Base-by-base conservation (phyloP, 2,888 invertebrate genomes). In the Nebria brevicollis region DNA sequence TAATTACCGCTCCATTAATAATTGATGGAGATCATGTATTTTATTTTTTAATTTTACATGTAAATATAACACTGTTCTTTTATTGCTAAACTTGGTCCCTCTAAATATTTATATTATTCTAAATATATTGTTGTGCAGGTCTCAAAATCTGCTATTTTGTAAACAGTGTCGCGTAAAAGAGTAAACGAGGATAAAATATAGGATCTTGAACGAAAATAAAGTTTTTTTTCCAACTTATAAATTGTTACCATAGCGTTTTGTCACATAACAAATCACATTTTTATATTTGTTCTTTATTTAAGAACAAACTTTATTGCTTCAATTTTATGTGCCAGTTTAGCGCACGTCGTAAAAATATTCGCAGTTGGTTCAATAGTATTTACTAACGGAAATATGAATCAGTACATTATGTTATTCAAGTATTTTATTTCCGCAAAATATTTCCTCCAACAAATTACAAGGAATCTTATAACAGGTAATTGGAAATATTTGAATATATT, bases 271-370 rank as follows among this genome's bases (percentile, higher is more conserved):
- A 77, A 77, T 77, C 72, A 72, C 7, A 54, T 13, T 54, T 77
- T 77, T 72, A 72, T 77, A 66, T 72, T 77, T 68, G 68, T 68
- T 68, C 15, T 68, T 68, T 72, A 72, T 77, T 72, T 72, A 15
- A 54, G 72, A 72, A 76, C 66, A 66, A 65, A 65, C 34, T 77
- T 77, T 77, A 77, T 77, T 77, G 77, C 72, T 72, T 20, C 72
- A 77, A 65, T 72, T 77, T 77, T 77, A 77, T 65, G 54, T 72
- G 34, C 20, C 34, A 72, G 77, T 72, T 77, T 77, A 77, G 72
- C 70, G 72, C 64, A 72, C 70, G 34, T 77, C 77, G 77, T 77
- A 77, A 77, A 77, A 77, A 65, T 26, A 77, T 77, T 72, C 72
- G 72, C 77, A 72, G 77, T 72, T 77, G 72, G 72, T 77, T 77